Evolutionary conservation across 2,797 vertebrate species (phyloP), one percentile per base, ranked within the genome.

Genomic region (Zonotrichia albicollis): DNA sequence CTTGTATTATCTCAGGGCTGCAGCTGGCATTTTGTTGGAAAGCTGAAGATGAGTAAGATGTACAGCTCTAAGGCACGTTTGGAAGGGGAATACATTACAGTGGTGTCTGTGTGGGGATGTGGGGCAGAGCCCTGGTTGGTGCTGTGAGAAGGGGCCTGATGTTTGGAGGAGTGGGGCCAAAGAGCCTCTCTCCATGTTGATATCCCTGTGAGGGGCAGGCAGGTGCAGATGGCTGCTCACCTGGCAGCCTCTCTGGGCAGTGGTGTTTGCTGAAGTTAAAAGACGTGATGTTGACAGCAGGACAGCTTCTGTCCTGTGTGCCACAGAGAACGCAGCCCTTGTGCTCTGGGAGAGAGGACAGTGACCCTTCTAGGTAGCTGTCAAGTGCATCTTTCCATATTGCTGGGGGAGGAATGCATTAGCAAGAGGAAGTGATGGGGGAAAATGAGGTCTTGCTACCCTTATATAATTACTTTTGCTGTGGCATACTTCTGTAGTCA

Each of bases 391-490:
- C 42, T 82, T 90, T 64, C 38, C 57, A 25, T 84, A 58, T 74
- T 90, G 60, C 50, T 87, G 88, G 29, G 12, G 76, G 77, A 84
- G 74, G 88, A 70, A 73, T 86, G 36, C 38, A 22, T 91, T 93
- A 90, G 51, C 70, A 83, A 87, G 76, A 73, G 57, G 58, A 51
- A 64, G 77, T 75, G 91, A 73, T 0, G 3, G 50, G n/a, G 40
- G 73, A 42, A 84, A 93, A 85, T 2, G 7, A 93, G 76, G 70
- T 92, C 79, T 93, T 16, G 25, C 66, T 86, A 15, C 40, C 66
- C 45, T 94, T 92, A 89, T 30, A n/a, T 93, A 87, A 89, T 83
- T 85, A 46, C 64, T 84, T 92, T 73, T 86, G 26, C 89, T 78
- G 60, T 94, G 76, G 43, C 64, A 71, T 85, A 88, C 38, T 89